Conservation (phyloP, 92 coral and sea anemone species). For the Zoanthus gigantus region DNA sequence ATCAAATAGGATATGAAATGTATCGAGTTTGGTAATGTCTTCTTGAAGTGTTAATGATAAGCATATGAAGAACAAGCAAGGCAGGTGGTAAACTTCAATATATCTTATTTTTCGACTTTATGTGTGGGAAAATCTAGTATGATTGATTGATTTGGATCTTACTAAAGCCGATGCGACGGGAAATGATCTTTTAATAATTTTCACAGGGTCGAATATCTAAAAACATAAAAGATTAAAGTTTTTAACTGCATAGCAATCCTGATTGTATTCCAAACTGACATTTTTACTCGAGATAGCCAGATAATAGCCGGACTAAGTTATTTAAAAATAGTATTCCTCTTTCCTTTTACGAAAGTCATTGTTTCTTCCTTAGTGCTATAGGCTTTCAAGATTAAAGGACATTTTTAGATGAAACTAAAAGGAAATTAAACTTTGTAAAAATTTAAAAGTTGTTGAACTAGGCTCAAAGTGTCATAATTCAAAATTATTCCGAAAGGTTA, state of each 20-base stretch:
- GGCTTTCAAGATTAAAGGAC: neutral
- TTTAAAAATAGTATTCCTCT: no score
- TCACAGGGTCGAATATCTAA: neutral
- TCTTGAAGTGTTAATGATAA: conserved; percentile 42
- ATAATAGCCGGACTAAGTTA: no score
- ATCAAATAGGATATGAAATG: conserved; percentile 43
- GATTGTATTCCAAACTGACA: neutral
- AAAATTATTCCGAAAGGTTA: neutral
- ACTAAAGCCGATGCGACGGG: neutral
- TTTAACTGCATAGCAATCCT: neutral
- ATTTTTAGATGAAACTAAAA: neutral
- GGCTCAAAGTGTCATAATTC: neutral
- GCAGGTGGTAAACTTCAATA: conserved; percentile 31
- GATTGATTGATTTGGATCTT: conserved; percentile 14
- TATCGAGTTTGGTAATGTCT: conserved; percentile 44
- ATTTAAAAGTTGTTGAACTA: neutral
- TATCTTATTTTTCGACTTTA: neutral
- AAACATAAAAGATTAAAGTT: neutral
- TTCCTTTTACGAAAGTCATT: neutral
- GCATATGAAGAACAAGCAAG: neutral
- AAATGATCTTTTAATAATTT: neutral
- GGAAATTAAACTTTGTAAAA: neutral
- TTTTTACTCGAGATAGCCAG: no score
- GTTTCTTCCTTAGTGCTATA: neutral
- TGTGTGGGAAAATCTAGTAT: conserved; percentile 33